A percentile compares a stretch with the other conserved stretches of the same genome.
Evolutionary conservation across 2,888 invertebrate genomes (phyloP).

Genomic region (Dasypogon diadema): DNA sequence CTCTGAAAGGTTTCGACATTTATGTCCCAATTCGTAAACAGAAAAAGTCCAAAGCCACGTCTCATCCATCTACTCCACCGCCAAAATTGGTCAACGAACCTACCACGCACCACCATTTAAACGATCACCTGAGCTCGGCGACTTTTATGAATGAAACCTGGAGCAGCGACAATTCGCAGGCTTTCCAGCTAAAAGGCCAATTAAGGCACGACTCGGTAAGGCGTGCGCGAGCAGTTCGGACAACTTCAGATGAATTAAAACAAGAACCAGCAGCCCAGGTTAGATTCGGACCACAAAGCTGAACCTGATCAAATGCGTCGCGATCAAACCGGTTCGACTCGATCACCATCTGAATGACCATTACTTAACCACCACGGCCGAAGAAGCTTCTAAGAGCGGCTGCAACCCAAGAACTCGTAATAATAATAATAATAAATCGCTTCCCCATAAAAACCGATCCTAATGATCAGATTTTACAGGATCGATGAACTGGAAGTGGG

Average conservation of each 20-base stretch:
- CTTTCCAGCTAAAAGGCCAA: slow-evolving; percentile 17
- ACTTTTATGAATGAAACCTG: slow-evolving; percentile 24
- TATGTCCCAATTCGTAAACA: slow-evolving; percentile 7
- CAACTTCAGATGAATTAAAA: background rate
- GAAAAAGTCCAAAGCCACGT: background rate
- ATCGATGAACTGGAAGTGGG: slow-evolving; percentile 6
- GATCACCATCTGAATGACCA: background rate
- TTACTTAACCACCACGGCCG: background rate
- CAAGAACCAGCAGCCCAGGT: background rate
- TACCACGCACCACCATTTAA: slow-evolving; percentile 7
- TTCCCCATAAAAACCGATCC: slow-evolving; percentile 12
- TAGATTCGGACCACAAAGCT: background rate
- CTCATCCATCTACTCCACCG: background rate
- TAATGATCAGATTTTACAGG: slow-evolving; percentile 11
- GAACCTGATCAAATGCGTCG: background rate
- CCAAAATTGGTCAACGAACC: slow-evolving; percentile 25
- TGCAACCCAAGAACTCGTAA: background rate
- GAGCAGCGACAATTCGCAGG: slow-evolving; percentile 14
- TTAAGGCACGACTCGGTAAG: slow-evolving; percentile 21
- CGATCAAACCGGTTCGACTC: slow-evolving; percentile 1
- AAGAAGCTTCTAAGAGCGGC: background rate
- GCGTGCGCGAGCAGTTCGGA: background rate
- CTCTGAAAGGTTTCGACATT: background rate
- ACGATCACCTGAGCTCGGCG: background rate
- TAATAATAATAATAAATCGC: slow-evolving; percentile 25